Evolutionary conservation across 2,113 vertebrate species (phyloP).

Genomic region (Tichodroma muraria): DNA sequence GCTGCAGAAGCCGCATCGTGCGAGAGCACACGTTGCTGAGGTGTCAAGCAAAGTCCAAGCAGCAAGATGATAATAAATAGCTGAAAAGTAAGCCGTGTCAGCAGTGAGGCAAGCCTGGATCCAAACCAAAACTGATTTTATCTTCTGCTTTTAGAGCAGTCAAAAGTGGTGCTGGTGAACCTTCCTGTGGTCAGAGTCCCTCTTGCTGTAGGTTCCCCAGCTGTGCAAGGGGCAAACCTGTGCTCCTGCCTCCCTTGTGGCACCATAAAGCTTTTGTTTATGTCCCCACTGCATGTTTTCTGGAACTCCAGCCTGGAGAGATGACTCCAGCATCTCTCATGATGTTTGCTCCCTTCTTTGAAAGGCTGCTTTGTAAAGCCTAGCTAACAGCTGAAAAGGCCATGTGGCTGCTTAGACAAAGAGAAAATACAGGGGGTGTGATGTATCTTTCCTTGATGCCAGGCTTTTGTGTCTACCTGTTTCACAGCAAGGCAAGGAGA

Average conservation of each 20-base stretch:
- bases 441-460: neutral
- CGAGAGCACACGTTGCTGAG: neutral
- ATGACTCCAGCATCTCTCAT: neutral
- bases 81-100: neutral
- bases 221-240: neutral
- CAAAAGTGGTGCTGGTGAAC: neutral
- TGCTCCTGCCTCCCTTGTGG: neutral
- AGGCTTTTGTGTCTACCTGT: neutral
- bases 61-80: neutral
- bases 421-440: neutral
- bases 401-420: neutral
- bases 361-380: neutral
- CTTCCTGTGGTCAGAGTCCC: neutral
- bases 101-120: neutral
- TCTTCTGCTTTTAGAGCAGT: neutral
- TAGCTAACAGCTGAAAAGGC: neutral
- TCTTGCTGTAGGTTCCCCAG: fast-evolving
- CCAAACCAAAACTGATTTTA: neutral
- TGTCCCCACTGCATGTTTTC: neutral
- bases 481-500: neutral
- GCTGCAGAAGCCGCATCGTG: neutral
- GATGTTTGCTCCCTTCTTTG: neutral
- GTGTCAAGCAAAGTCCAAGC: neutral
- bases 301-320: neutral
- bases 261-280: neutral